phyloP scores from a whole-genome alignment of 2,797 vertebrate genomes.

The Myiotriccus ornatus region DNA sequence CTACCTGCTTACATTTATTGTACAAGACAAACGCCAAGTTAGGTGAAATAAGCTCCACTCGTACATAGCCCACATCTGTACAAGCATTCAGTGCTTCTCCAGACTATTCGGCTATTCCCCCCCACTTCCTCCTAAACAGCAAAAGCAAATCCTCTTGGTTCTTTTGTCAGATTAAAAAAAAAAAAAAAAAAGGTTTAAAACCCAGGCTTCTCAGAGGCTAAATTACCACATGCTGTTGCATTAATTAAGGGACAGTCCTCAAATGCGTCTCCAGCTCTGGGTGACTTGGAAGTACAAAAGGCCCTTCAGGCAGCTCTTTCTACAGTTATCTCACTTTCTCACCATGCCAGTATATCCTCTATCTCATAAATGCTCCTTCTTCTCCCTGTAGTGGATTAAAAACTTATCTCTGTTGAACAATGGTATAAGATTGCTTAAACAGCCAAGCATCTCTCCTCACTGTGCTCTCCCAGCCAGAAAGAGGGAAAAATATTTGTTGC shows the following conservation, averaged over 20 bases:
- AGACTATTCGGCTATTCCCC: neutral
- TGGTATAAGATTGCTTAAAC: constrained; percentile 24
- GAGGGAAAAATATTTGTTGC: neutral
- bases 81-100: neutral
- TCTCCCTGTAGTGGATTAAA: constrained; percentile 46
- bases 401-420: constrained; percentile 50
- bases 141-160: constrained; percentile 2
- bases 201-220: neutral
- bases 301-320: neutral
- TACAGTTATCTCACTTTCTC: constrained; percentile 36
- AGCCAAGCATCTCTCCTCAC: neutral
- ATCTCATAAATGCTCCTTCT: constrained; percentile 32
- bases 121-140: neutral
- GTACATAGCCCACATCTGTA: neutral
- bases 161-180: neutral
- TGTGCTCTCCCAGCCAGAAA: neutral
- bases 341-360: constrained; percentile 14
- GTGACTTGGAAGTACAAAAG: neutral
- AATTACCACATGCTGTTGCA: constrained; percentile 24
- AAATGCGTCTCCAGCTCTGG: neutral
- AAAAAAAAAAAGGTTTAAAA: neutral
- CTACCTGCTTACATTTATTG: neutral
- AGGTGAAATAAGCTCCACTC: neutral
- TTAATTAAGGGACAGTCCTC: constrained; percentile 51
- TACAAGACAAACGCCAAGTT: neutral